These are phyloP conservation scores for Fukomys damarensis DNA, from an alignment of 2,113 vertebrate species.

Conservation along the genomic window DNA sequence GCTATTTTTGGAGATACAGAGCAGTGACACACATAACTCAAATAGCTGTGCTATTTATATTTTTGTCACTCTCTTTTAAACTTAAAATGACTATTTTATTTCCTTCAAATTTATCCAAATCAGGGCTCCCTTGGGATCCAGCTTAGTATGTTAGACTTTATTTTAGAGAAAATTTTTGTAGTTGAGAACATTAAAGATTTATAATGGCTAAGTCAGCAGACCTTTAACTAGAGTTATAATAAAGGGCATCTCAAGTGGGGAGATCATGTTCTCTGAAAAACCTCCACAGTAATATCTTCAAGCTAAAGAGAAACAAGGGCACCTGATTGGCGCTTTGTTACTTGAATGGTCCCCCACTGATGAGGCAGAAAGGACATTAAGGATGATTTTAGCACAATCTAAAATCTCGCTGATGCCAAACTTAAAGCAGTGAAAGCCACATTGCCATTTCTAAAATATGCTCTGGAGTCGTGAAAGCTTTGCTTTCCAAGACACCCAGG, in stretches of 20 bases:
- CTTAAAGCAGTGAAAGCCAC: conserved; percentile 74
- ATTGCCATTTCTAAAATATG: conserved; percentile 71
- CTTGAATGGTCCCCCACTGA: conserved; percentile 79
- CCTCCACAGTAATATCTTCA: conserved; percentile 78
- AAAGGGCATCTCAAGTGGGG: conserved; percentile 80
- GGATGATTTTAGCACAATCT: conserved; percentile 80
- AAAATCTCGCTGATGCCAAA: conserved; percentile 81
- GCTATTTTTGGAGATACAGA: conserved; percentile 65
- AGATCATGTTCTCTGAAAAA: conserved; percentile 82
- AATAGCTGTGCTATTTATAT: conserved; percentile 65
- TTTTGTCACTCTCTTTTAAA: conserved; percentile 67
- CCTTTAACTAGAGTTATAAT: conserved; percentile 76
- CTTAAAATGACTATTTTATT: conserved; percentile 58
- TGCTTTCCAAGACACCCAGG: conserved; percentile 71
- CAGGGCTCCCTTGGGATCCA: conserved; percentile 36
- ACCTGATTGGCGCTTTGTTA: conserved; percentile 85
- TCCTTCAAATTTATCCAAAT: conserved; percentile 67
- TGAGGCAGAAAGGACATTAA: conserved; percentile 84
- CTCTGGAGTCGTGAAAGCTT: conserved; percentile 71
- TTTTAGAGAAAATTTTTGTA: conserved; percentile 59
- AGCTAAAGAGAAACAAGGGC: conserved; percentile 83
- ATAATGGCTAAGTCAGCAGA: conserved; percentile 82
- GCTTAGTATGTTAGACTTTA: conserved; percentile 68
- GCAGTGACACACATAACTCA: conserved; percentile 64
- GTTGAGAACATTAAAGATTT: conserved; percentile 75